Conservation (phyloP, 2,888 invertebrate genomes). For the Ametastegia equiseti region DNA sequence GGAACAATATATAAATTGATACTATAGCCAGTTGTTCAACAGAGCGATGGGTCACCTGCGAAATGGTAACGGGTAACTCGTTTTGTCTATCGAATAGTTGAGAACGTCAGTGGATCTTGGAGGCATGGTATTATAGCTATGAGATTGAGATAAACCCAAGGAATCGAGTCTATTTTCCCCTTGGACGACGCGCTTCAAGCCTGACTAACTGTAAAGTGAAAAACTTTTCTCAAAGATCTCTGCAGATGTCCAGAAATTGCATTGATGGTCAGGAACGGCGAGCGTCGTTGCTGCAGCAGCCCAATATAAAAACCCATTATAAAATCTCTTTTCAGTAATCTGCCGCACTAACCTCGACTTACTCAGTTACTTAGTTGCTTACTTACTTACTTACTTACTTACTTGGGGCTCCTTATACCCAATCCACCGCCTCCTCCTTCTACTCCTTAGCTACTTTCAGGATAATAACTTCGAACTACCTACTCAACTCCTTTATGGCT, state of each 20-base stretch:
- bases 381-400: background rate
- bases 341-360: background rate
- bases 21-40: background rate
- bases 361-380: background rate
- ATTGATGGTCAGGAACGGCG: background rate
- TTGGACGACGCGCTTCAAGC: conserved; percentile 60
- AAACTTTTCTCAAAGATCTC: conserved; percentile 61
- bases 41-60: conserved; percentile 30
- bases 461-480: background rate
- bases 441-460: too few relatives aligned
- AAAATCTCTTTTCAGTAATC: conserved; percentile 6
- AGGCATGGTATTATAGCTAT: too few relatives aligned
- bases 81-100: background rate
- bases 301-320: background rate
- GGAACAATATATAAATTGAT: conserved; percentile 17
- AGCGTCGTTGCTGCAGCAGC: background rate
- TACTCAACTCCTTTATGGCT: background rate
- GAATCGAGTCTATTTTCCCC: conserved; percentile 23
- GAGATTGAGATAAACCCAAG: background rate
- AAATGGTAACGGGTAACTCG: conserved; percentile 27
- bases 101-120: background rate
- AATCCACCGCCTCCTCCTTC: too few relatives aligned
- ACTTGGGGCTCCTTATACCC: background rate
- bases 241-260: conserved; percentile 57
- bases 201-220: conserved; percentile 69